Base-by-base conservation (phyloP, 1,140 invertebrate species). In the Platyscapa corneri region DNA sequence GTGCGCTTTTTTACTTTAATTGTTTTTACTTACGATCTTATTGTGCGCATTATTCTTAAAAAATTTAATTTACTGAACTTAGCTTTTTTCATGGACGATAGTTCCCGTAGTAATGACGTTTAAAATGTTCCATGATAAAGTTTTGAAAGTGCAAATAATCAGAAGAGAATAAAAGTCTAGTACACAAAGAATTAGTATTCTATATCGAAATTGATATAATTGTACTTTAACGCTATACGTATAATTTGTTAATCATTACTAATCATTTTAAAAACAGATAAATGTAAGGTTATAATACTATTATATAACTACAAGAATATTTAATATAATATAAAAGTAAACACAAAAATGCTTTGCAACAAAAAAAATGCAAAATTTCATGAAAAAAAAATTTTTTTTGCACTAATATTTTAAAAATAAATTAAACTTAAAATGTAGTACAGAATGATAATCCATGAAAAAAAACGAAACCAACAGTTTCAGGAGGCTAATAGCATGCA, bases 11-110 rank as follows among this genome's bases (percentile, higher is more conserved):
- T 87, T 39, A 88, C 34, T 79, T 79, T 42, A 79, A 23, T 64
- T 42, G 32, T 27, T 89, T 89, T 92, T 95, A 95, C 95, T 95
- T 95, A 95, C 95, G 90, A 92, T 88, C 91, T 93, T 89, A 91
- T 89, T 67, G 88, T 93, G 94, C 94, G 93, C 92, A 94, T 88
- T 90, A 64, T 42, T 64, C 72, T 86, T 85, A 86, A 85, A 49
- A 82, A 84, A 85, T 84, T 78, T 83, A 60, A 80, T 81, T 27
- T 85, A 79, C 7, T 64, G 37, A 72, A n/a, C 39, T 84, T 30
- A 42, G 12, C 42, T 75, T 67, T n/a, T n/a, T 56, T 80, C n/a
- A 64, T 30, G 30, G 56, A 23, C 30, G 65, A 56, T 56, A 16
- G 6, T 79, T 20, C 30, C 56, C 53, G 56, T 64, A 6, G 64